Evolutionary conservation across 2,113 vertebrate species (phyloP).

Genomic region (Lanius collurio): DNA sequence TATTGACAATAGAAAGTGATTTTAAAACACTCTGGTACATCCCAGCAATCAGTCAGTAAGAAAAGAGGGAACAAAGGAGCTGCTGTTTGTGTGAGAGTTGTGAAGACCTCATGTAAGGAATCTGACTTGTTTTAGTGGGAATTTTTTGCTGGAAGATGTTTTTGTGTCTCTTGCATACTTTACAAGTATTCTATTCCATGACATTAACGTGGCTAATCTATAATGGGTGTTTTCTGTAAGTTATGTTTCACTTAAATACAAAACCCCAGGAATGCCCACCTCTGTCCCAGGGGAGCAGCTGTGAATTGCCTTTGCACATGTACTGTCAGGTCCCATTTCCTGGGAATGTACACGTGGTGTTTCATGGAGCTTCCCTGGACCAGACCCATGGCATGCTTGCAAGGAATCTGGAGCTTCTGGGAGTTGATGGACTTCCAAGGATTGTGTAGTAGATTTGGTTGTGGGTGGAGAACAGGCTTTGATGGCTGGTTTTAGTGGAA

Average conservation of each 20-base stretch:
- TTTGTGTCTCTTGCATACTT: background rate
- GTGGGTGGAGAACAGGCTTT: background rate
- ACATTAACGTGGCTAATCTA: background rate
- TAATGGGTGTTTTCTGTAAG: background rate
- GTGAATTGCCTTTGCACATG: background rate
- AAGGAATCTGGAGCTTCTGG: background rate
- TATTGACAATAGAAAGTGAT: background rate
- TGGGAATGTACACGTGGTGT: rapidly evolving
- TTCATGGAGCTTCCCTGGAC: background rate
- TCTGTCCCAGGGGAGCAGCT: background rate
- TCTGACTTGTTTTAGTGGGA: background rate
- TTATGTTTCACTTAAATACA: background rate
- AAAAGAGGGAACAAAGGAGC: background rate
- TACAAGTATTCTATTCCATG: rapidly evolving
- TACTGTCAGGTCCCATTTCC: rapidly evolving
- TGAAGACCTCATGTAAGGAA: background rate
- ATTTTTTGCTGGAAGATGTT: background rate
- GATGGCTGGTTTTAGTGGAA: background rate
- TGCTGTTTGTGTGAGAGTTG: background rate
- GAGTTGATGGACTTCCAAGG: background rate
- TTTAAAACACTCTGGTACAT: background rate
- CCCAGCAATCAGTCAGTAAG: background rate
- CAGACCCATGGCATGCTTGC: background rate
- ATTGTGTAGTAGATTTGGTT: background rate
- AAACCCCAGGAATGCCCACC: no score